phyloP scores from a whole-genome alignment of 2,888 invertebrate species.

The Sinopyrophorus schimmeli region DNA sequence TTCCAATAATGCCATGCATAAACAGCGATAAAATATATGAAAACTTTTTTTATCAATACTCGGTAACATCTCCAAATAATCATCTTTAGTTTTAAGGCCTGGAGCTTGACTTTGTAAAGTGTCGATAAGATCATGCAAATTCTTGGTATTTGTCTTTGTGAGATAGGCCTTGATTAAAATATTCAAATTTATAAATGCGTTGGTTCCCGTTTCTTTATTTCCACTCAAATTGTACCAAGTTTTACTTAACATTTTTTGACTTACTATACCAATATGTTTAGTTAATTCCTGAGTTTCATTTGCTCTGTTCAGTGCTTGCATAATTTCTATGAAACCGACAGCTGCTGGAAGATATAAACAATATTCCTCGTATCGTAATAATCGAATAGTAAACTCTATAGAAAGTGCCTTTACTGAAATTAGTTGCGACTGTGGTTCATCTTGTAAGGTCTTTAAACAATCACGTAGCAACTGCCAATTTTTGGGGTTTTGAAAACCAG shows the following conservation, averaged over 20 bases:
- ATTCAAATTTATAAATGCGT: constrained; percentile 55
- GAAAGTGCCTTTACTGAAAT: constrained; percentile 48
- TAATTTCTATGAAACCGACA: constrained; percentile 59
- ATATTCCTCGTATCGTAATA: constrained; percentile 57
- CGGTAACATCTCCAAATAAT: constrained; percentile 62
- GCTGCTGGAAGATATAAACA: constrained; percentile 62
- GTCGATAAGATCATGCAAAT: constrained; percentile 62
- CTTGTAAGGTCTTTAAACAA: constrained; percentile 60
- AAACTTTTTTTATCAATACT: constrained; percentile 71
- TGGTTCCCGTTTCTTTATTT: constrained; percentile 65
- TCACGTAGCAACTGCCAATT: constrained; percentile 51
- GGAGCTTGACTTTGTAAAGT: constrained; percentile 60
- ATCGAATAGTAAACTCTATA: constrained; percentile 51
- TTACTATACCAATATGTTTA: constrained; percentile 57
- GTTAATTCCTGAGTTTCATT: constrained; percentile 53
- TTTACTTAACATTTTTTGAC: constrained; percentile 63
- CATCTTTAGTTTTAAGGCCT: constrained; percentile 61
- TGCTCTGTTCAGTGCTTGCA: constrained; percentile 58
- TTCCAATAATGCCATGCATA: constrained; percentile 65
- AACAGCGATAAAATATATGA: constrained; percentile 66
- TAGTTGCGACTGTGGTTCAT: constrained; percentile 40
- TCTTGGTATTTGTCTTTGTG: constrained; percentile 60
- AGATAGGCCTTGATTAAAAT: constrained; percentile 68
- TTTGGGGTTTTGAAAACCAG: constrained; percentile 52
- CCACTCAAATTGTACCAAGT: constrained; percentile 72